These are phyloP conservation scores for Lethrus apterus DNA, from an alignment of 1,140 invertebrate genomes.

Conservation along the genomic window DNA sequence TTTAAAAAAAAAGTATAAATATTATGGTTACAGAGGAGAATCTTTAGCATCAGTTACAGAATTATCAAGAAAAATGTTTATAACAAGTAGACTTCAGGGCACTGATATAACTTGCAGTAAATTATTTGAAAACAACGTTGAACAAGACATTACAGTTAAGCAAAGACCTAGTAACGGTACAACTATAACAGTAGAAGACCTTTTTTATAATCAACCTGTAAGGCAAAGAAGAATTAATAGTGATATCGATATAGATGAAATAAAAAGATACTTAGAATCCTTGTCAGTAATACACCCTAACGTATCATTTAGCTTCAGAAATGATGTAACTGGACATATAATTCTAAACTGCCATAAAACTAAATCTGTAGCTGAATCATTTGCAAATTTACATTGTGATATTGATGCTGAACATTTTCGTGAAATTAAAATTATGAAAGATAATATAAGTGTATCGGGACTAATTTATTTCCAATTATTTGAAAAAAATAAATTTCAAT, in stretches of 20 bases:
- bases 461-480: slow-evolving; percentile 46
- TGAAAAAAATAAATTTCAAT: slow-evolving; percentile 46
- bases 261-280: slow-evolving; percentile 49
- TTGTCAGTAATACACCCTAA: slow-evolving; percentile 51
- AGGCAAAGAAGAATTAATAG: slow-evolving; percentile 48
- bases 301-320: slow-evolving; percentile 52
- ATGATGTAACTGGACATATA: slow-evolving; percentile 50
- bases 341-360: slow-evolving; percentile 50
- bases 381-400: slow-evolving; percentile 46
- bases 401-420: slow-evolving; percentile 41
- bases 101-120: slow-evolving; percentile 44
- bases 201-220: slow-evolving; percentile 56
- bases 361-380: slow-evolving; percentile 44
- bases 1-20: slow-evolving; percentile 44
- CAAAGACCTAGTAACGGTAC: slow-evolving; percentile 50
- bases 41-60: slow-evolving; percentile 53
- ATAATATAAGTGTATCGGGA: slow-evolving; percentile 46
- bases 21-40: slow-evolving; percentile 58
- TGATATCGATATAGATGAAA: slow-evolving; percentile 49
- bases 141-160: slow-evolving; percentile 18
- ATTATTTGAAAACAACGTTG: slow-evolving; percentile 36
- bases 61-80: slow-evolving; percentile 47
- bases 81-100: slow-evolving; percentile 44
- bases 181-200: slow-evolving; percentile 54
- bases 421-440: slow-evolving; percentile 45